These are phyloP conservation scores for Torymus texanus DNA, from an alignment of 2,888 invertebrate genomes.

Conservation along the genomic window DNA sequence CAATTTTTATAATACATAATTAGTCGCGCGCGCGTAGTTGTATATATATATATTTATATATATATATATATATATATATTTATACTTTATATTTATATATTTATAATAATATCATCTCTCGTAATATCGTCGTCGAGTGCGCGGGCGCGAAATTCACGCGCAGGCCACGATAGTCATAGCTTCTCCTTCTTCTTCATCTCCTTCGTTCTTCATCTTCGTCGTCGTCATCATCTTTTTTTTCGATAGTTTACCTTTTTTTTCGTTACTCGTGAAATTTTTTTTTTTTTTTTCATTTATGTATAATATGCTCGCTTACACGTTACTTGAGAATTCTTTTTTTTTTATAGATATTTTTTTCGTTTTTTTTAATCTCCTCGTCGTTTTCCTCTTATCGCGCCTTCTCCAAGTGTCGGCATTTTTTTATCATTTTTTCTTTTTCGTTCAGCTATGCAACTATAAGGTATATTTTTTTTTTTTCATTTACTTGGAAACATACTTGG, in stretches of 20 bases:
- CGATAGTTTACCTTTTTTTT: conserved; percentile 30
- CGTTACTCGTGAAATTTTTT: background rate
- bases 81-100: conserved; percentile 53
- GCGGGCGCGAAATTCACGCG: conserved; percentile 19
- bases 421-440: conserved; percentile 54
- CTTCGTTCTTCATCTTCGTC: conserved; percentile 51
- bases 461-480: conserved; percentile 60
- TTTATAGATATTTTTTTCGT: conserved; percentile 13
- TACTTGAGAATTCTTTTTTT: conserved; percentile 41
- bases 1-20: conserved; percentile 63
- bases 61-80: conserved; percentile 12
- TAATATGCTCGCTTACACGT: conserved; percentile 58
- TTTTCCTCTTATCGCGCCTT: no score
- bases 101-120: conserved; percentile 50
- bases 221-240: conserved; percentile 52
- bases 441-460: conserved; percentile 67
- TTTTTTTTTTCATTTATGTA: conserved; percentile 55
- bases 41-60: conserved; percentile 10
- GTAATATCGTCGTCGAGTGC: conserved; percentile 43
- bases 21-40: conserved; percentile 60
- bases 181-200: conserved; percentile 60
- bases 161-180: conserved; percentile 73
- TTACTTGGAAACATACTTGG: conserved; percentile 74
- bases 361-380: conserved; percentile 42
- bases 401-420: no score